Evolutionary conservation across 2,113 vertebrate genomes (phyloP), one percentile per base, ranked within the genome.

Genomic region (Paramisgurnus dabryanus): DNA sequence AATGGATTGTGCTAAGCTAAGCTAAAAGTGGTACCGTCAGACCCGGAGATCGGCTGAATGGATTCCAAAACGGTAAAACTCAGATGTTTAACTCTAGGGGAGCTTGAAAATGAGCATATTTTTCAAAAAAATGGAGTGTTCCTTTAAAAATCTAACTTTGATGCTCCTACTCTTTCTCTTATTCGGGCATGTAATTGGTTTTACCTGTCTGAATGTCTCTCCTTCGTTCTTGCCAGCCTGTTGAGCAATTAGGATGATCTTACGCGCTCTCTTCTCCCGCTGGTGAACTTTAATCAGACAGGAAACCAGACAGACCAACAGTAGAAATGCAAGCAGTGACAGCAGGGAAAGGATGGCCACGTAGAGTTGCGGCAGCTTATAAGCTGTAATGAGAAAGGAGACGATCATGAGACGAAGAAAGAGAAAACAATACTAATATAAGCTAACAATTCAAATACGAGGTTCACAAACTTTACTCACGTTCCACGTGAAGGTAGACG

Each of bases 141-240:
- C 27, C 27, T 34, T 34, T 34, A 34, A 34, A 22, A 34, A 34
- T 34, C 27, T 2, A 34, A 34, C 27, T 34, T 34, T 34, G 27
- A 34, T 34, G 27, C 27, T 34, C 27, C 27, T 34, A 34, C 27
- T 2, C 11, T 11, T 3, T 11, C 49, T 4, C 50, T 53, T 53
- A 53, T 53, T 50, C 9, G 7, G 4, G 27, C 10, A 22, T 67
- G 41, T 27, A 27, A 13, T 18, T 27, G 45, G 13, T 67, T 53
- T 85, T 89, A 94, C 93, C 91, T 94, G 91, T 89, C 92, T 86
- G 86, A 94, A 93, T 17, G 90, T 77, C 0, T 93, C 90, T 18
- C 91, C 93, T 0, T 91, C 91, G 2, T 85, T 69, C 57, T 92
- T 93, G 77, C 89, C 87, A 0, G 91, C 86, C 84, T 92, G 90